Evolutionary conservation across 2,113 vertebrate species (phyloP).

Genomic region (Ivindomyrus marchei): DNA sequence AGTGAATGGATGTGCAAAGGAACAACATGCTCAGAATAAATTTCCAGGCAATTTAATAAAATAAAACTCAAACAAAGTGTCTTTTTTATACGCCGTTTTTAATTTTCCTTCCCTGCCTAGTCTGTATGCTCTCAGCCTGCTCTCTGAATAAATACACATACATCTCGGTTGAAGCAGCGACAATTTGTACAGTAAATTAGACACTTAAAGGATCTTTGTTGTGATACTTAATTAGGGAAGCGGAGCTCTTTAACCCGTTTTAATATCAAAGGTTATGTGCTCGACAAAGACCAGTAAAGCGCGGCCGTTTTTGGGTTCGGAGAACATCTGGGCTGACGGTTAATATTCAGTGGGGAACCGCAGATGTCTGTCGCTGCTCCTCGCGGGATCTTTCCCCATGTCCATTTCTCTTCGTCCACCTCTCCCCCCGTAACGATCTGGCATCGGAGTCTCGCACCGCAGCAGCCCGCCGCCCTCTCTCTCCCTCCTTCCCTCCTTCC

Average conservation of each 20-base stretch:
- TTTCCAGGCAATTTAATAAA: neutral
- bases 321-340: neutral
- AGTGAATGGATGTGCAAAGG: neutral
- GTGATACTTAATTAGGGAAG: neutral
- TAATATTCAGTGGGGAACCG: neutral
- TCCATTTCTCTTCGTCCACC: neutral
- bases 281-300: neutral
- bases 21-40: neutral
- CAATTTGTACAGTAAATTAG: neutral
- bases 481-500: constrained; percentile 41
- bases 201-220: neutral
- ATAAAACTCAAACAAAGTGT: neutral
- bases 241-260: neutral
- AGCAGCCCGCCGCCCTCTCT: constrained; percentile 52
- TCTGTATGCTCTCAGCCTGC: neutral
- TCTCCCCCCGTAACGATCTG: constrained; percentile 44
- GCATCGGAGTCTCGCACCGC: constrained; percentile 45
- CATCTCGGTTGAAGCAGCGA: neutral
- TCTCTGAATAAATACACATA: neutral
- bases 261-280: constrained; percentile 5
- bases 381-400: neutral
- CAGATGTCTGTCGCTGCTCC: neutral
- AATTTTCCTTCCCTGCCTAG: neutral
- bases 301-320: neutral
- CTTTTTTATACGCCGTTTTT: neutral